Percentiles rank a stretch among this genome's conserved stretches.
Conservation (phyloP, 37 sponge, comb jelly and placozoan genomes). For the Corticium candelabrum region DNA sequence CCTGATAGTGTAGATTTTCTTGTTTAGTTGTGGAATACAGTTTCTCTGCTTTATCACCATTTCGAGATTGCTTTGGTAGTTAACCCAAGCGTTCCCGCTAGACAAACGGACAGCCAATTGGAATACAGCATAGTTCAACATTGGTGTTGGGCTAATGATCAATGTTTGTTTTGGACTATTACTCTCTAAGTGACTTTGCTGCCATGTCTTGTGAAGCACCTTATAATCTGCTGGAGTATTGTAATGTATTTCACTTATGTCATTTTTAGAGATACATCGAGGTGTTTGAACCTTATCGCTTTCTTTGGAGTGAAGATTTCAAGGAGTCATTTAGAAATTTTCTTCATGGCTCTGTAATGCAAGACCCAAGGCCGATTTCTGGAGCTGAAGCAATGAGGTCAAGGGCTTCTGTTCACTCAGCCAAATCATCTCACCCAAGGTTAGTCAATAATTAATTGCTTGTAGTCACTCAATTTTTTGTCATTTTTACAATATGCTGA, state of each 20-base stretch:
- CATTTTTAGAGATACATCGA: background rate
- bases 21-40: no score
- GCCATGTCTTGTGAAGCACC: background rate
- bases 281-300: background rate
- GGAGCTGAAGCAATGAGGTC: background rate
- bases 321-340: background rate
- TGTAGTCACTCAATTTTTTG: no score
- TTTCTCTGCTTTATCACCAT: no score
- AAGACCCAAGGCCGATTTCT: background rate
- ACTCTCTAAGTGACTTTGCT: background rate
- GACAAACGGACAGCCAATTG: no score
- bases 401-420: background rate
- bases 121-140: no score
- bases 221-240: background rate
- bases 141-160: no score
- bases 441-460: no score
- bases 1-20: no score
- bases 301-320: background rate
- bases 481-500: no score
- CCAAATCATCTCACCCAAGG: background rate
- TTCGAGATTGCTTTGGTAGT: no score
- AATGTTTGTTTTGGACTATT: background rate
- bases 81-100: no score
- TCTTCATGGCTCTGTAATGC: background rate
- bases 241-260: background rate